phyloP scores from a whole-genome alignment of 2,888 invertebrate species.

The Himalopsyche anomala region DNA sequence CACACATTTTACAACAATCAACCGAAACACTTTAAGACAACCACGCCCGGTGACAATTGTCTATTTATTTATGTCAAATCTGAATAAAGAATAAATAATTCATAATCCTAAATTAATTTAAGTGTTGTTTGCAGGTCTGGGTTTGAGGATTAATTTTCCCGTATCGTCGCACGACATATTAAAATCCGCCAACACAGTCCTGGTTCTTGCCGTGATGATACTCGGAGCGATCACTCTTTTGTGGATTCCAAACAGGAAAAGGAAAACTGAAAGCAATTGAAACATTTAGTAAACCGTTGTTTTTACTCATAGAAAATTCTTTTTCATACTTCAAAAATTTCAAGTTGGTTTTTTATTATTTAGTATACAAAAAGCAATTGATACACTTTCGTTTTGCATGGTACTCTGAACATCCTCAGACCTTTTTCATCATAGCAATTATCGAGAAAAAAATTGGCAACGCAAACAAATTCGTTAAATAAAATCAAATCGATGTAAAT shows the following conservation, averaged over 20 bases:
- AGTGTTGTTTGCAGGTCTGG: constrained; percentile 79
- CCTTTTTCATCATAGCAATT: no score
- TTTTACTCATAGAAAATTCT: no score
- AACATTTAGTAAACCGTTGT: not conserved
- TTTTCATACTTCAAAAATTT: no score
- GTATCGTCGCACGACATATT: constrained; percentile 99
- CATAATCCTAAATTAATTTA: constrained; percentile 18
- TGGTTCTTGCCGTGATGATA: constrained; percentile 94
- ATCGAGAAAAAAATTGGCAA: no score
- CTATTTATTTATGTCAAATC: constrained; percentile 19
- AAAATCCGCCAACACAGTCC: constrained; percentile 94
- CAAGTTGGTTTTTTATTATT: no score
- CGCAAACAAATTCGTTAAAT: no score
- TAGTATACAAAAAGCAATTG: no score
- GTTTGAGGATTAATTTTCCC: constrained; percentile 95
- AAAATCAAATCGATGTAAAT: no score
- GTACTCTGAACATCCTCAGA: no score
- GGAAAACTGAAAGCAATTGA: constrained; percentile 80
- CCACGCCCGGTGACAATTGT: not conserved
- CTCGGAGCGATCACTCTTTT: constrained; percentile 97
- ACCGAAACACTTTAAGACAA: not conserved
- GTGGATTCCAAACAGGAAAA: constrained; percentile 95
- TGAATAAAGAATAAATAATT: constrained; percentile 8
- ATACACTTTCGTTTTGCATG: no score
- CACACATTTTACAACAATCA: not conserved